Base-by-base conservation (phyloP, 2,113 vertebrate species). In the Scopus umbretta region DNA sequence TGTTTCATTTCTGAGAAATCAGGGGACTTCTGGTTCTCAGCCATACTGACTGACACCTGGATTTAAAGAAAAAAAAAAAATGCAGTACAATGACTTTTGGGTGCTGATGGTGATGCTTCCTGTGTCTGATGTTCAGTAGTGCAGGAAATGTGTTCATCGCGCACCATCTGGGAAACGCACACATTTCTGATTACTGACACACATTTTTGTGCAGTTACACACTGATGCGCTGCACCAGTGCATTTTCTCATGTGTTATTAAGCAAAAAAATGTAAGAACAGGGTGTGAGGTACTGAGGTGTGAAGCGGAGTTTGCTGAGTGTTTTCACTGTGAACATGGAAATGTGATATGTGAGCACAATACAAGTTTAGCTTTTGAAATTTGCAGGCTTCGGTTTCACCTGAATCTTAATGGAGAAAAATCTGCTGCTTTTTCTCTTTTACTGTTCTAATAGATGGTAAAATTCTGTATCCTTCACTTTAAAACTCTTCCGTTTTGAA, bases 1-100 rank as follows among this genome's bases (percentile, higher is more conserved):
- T 84, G 76, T 75, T 92, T 93, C 42, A 89, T 90, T 98, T 98
- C 97, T 97, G 84, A 94, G 98, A 98, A 98, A 82, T 82, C 90
- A 67, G 92, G 93, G 92, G 92, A 78, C 81, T 98, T 97, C 13
- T 97, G 40, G 23, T 88, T 91, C 87, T 98, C 76, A 95, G 79
- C 25, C 86, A 74, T 85, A 36, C 22, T 82, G 42, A 53, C 79
- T 94, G 76, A 93, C 91, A 94, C 62, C 38, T 95, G 81, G 88
- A 92, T 91, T 88, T 92, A 68, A 93, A 62, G 80, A 34, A 78
- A 95, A 83, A 94, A 40, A 93, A 92, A 95, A 74, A 86, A 27
- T 73, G 79, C 85, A 84, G 16, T 88, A 62, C 73, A 85, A 90
- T 59, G 81, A 74, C 19, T 97, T 97, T 95, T 96, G 71, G 59